Base-by-base conservation (phyloP, 2,797 vertebrate species). In the Tachyglossus aculeatus region DNA sequence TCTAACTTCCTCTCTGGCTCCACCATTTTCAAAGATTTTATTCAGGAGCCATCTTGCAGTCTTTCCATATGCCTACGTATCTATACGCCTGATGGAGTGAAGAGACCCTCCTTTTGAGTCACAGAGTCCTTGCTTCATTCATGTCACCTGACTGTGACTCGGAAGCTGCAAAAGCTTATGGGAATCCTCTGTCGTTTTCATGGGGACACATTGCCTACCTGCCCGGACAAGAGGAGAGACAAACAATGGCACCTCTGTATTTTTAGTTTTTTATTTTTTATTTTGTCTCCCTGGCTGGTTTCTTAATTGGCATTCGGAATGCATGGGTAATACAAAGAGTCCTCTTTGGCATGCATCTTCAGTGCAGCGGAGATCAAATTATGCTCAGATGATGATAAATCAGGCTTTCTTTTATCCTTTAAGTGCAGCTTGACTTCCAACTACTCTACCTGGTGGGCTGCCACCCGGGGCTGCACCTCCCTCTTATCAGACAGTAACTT, bases 221-320 rank as follows among this genome's bases (percentile, higher is more conserved):
- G n/a, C 31, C 27, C n/a, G 29, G 67, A 59, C 36, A 34, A 16
- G 38, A 32, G 45, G 51, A 16, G 29, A 43, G 50, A 56, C 67
- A 54, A 53, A 69, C 59, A 48, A 62, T 10, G 38, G 45, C 25
- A 24, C 21, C 16, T 62, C 32, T 24, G n/a, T n/a, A n/a, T n/a
- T n/a, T n/a, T n/a, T n/a, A n/a, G n/a, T n/a, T n/a, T n/a, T n/a
- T n/a, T n/a, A n/a, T n/a, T n/a, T n/a, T n/a, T 11, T 6, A 21
- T 9, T 51, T 48, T 12, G 14, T 12, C 48, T 24, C 44, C 29
- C 22, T 5, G 38, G 43, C 61, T 7, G 12, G 6, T 10, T 82
- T 77, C 59, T 65, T 68, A 51, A 58, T 11, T 67, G 71, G 33
- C 27, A 45, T 3, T 15, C 40, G 36, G 47, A 59, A 61, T 10